Evolutionary conservation across 2,797 vertebrate species (phyloP).

Genomic region (Galago senegalensis): DNA sequence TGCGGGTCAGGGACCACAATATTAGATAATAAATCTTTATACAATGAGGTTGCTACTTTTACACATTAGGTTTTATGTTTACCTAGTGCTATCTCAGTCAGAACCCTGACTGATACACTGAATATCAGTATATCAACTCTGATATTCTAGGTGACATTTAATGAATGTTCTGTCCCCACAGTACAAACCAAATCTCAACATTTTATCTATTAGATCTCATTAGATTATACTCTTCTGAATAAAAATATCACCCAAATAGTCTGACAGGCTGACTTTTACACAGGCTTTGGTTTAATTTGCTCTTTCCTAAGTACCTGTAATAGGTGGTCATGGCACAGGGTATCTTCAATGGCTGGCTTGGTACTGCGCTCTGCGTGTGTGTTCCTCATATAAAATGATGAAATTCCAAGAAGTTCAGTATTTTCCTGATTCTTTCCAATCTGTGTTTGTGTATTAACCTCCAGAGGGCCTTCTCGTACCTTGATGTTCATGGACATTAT

Average conservation of each 20-base stretch:
- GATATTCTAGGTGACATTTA: conserved; percentile 4
- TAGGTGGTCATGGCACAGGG: not conserved
- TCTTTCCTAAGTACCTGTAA: not conserved
- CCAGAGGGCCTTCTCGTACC: not conserved
- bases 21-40: conserved; percentile 9
- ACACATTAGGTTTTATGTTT: conserved; percentile 34
- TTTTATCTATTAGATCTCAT: not conserved
- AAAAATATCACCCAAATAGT: not conserved
- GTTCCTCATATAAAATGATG: not conserved
- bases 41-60: not conserved
- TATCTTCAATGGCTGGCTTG: not conserved
- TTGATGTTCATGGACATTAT: not conserved
- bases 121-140: conserved; percentile 33
- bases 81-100: not conserved
- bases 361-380: not conserved
- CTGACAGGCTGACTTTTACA: not conserved
- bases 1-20: not conserved
- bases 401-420: conserved; percentile 37
- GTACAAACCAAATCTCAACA: not conserved
- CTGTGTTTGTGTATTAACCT: not conserved
- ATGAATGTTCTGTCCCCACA: not conserved
- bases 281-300: not conserved
- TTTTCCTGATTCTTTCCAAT: conserved; percentile 32
- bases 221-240: conserved; percentile 26
- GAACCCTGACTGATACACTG: not conserved